phyloP scores from a whole-genome alignment of 2,797 vertebrate species.

The Sebastes hubbsi region DNA sequence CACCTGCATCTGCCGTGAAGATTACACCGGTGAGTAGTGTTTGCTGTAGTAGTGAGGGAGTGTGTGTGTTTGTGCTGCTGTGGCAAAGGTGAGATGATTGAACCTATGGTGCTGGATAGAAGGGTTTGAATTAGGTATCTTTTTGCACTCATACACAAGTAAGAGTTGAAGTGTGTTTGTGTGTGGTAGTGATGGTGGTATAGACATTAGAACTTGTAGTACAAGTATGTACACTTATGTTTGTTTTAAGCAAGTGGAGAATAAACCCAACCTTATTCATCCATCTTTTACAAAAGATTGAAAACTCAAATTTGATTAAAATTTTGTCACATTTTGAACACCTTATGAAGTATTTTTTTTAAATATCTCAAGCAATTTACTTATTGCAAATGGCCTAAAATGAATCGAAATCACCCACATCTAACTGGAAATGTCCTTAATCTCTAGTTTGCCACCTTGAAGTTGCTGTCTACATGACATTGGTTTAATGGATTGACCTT shows the following conservation, averaged over 20 bases:
- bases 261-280: background rate
- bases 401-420: background rate
- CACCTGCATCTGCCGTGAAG: conserved; percentile 92
- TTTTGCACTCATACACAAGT: background rate
- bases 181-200: background rate
- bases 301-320: background rate
- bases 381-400: background rate
- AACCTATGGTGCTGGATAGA: background rate
- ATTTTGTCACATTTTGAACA: background rate
- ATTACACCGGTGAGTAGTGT: conserved; percentile 89
- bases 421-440: background rate
- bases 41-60: background rate
- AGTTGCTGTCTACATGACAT: background rate
- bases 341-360: too few species aligned
- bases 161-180: background rate
- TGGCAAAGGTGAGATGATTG: background rate
- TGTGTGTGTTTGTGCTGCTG: background rate
- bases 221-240: background rate
- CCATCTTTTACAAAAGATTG: fast-evolving
- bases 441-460: background rate
- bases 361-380: background rate
- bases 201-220: background rate
- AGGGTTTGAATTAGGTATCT: background rate
- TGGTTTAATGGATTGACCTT: background rate
- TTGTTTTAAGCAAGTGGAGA: background rate